Conservation (phyloP, 2,888 invertebrate species). For the Erannis defoliaria region DNA sequence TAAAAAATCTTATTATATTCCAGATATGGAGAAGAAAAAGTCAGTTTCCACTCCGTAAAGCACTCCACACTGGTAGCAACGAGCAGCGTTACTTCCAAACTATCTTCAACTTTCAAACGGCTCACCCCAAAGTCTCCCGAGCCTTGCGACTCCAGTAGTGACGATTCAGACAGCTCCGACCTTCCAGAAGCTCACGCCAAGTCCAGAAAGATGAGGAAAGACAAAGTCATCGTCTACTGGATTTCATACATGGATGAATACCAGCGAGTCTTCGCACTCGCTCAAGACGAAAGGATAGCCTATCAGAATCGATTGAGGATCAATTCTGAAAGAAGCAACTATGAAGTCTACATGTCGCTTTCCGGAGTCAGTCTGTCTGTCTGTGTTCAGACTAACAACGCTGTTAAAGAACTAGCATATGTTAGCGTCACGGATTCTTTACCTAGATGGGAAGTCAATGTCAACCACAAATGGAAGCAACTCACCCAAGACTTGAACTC, state of each 20-base stretch:
- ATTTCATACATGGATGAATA: constrained; percentile 91
- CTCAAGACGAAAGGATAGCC: constrained; percentile 91
- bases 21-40: constrained; percentile 90
- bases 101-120: constrained; percentile 84
- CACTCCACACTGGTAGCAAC: constrained; percentile 80
- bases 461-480: constrained; percentile 93
- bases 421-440: constrained; percentile 89
- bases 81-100: constrained; percentile 82
- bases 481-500: constrained; percentile 91
- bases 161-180: constrained; percentile 83
- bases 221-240: constrained; percentile 93
- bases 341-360: constrained; percentile 90
- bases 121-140: constrained; percentile 83
- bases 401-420: constrained; percentile 89
- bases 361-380: constrained; percentile 89
- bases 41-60: constrained; percentile 90
- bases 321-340: constrained; percentile 89
- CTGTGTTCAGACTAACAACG: constrained; percentile 74
- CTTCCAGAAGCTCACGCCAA: constrained; percentile 78
- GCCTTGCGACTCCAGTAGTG: constrained; percentile 87
- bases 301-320: constrained; percentile 86
- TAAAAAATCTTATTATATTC: constrained; percentile 29
- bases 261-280: constrained; percentile 91
- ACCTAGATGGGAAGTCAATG: constrained; percentile 93
- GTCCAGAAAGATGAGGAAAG: constrained; percentile 89